These are phyloP conservation scores for Xiphydria camelus DNA, from an alignment of 2,888 invertebrate genomes.

Conservation along the genomic window DNA sequence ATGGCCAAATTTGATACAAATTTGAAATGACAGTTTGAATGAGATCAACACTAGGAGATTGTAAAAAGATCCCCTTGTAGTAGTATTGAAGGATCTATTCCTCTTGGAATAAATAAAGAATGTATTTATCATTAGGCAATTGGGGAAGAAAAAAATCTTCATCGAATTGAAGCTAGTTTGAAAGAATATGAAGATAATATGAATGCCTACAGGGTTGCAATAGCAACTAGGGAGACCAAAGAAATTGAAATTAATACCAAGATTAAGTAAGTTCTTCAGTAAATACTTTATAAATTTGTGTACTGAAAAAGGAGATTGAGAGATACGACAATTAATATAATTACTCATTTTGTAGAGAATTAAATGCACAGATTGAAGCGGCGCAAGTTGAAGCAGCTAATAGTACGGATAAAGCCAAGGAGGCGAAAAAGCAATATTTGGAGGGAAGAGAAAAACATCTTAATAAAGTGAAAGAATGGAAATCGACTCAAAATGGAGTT, in stretches of 20 bases:
- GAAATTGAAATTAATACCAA: constrained; percentile 38
- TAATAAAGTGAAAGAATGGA: constrained; percentile 31
- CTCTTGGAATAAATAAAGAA: too few species aligned
- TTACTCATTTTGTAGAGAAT: constrained; percentile 22
- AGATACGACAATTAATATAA: constrained; percentile 2
- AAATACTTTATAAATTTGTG: too few species aligned
- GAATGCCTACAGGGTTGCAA: constrained; percentile 27
- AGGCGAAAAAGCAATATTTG: constrained; percentile 22
- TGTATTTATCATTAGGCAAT: too few species aligned
- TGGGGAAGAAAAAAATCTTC: constrained; percentile 48
- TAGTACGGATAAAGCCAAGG: constrained; percentile 22
- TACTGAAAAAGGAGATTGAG: too few species aligned
- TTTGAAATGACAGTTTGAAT: too few species aligned
- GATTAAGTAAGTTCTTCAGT: constrained; percentile 58
- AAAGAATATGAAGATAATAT: constrained; percentile 49
- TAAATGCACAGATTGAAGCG: constrained; percentile 28
- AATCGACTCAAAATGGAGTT: constrained; percentile 33
- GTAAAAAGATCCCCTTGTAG: too few species aligned
- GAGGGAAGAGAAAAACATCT: constrained; percentile 24
- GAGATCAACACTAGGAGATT: too few species aligned
- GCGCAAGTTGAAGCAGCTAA: constrained; percentile 28
- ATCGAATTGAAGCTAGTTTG: constrained; percentile 53
- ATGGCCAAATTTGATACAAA: too few species aligned
- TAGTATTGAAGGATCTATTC: too few species aligned
- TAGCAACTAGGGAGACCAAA: constrained; percentile 31